Evolutionary conservation across 2,113 vertebrate genomes (phyloP).

Genomic region (Oncorhynchus masou): DNA sequence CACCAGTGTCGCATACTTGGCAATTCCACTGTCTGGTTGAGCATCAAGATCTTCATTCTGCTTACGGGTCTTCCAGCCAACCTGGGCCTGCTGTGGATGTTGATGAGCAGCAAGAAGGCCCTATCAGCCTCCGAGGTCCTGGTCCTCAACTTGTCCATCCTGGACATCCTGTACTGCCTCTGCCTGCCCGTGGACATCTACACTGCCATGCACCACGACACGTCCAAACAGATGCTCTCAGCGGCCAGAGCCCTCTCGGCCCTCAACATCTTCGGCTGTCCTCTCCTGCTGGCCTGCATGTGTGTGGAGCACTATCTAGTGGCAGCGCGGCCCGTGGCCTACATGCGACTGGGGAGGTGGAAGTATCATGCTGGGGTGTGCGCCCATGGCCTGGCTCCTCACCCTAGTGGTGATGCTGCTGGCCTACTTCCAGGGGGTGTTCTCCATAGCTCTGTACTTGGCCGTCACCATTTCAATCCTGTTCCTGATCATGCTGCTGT

Average conservation of each 20-base stretch:
- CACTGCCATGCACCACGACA: not conserved
- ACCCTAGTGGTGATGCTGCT: conserved; percentile 25
- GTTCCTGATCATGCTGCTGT: conserved; percentile 48
- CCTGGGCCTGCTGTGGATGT: conserved; percentile 36
- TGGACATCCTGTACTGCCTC: conserved; percentile 42
- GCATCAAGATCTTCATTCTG: conserved; percentile 29
- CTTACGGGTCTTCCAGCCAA: conserved; percentile 32
- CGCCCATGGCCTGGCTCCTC: conserved; percentile 34
- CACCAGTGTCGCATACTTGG: not conserved
- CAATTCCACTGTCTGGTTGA: not conserved
- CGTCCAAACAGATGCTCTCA: not conserved
- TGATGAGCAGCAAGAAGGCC: conserved; percentile 28
- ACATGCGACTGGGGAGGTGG: conserved; percentile 32
- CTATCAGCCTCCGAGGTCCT: conserved; percentile 49
- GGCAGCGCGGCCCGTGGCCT: conserved; percentile 27
- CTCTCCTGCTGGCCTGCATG: conserved; percentile 51
- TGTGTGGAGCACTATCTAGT: conserved; percentile 60
- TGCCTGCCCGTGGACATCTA: conserved; percentile 32
- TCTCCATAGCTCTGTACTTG: conserved; percentile 23
- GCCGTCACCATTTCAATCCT: conserved; percentile 16
- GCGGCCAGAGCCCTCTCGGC: conserved; percentile 1
- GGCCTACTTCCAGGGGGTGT: not conserved
- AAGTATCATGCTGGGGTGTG: conserved; percentile 30
- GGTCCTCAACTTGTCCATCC: conserved; percentile 39
- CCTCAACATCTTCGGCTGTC: conserved; percentile 50